Evolutionary conservation across 2,888 invertebrate species (phyloP).

Genomic region (Limenitis camilla): DNA sequence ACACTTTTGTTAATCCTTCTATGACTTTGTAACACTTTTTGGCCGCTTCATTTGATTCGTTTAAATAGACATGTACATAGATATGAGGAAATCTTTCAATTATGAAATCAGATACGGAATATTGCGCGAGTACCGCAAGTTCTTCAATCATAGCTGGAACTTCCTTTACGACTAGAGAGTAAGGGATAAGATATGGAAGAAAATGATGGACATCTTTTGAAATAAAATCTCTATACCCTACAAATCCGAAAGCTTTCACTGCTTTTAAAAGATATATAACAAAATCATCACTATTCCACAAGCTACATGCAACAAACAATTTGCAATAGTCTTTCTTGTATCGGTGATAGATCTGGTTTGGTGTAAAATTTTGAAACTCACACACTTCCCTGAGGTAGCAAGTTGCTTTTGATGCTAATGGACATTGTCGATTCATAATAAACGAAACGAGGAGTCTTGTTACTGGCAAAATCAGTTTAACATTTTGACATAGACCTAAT

Average conservation of each 20-base stretch:
- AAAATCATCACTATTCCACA: conserved; percentile 72
- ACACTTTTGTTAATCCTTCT: conserved; percentile 73
- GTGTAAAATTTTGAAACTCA: conserved; percentile 65
- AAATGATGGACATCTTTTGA: conserved; percentile 80
- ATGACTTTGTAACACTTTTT: conserved; percentile 78
- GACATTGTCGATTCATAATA: conserved; percentile 77
- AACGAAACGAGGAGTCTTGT: conserved; percentile 75
- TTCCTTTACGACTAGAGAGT: conserved; percentile 72
- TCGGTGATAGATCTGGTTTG: conserved; percentile 75
- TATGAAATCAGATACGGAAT: conserved; percentile 76
- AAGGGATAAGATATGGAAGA: conserved; percentile 77
- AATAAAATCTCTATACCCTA: conserved; percentile 80
- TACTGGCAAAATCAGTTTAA: conserved; percentile 55
- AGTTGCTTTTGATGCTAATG: conserved; percentile 72
- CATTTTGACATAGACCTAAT: conserved; percentile 54
- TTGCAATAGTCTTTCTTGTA: conserved; percentile 78
- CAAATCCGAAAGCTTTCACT: conserved; percentile 80
- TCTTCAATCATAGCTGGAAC: conserved; percentile 78
- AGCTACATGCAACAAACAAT: conserved; percentile 76
- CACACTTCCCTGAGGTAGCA: conserved; percentile 75
- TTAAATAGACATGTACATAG: conserved; percentile 80
- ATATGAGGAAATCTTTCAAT: conserved; percentile 80
- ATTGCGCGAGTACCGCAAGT: conserved; percentile 74
- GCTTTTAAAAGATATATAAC: conserved; percentile 75
- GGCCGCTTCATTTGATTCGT: conserved; percentile 73